Evolutionary conservation across 2,888 invertebrate genomes (phyloP).

Genomic region (Diplazon laetatorius): DNA sequence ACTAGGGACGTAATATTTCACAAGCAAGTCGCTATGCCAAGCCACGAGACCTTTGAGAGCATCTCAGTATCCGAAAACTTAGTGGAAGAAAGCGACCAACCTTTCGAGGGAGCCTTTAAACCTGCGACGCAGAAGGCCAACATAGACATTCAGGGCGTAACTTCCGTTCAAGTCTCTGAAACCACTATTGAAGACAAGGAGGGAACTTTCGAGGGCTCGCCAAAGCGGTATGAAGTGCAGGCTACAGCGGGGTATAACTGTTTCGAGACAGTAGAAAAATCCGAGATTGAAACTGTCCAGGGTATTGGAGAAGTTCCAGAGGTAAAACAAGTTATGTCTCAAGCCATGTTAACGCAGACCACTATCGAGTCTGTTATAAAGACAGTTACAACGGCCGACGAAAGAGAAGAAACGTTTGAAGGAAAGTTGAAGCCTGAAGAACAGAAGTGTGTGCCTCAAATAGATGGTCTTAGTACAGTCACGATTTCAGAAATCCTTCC

Average conservation of each 20-base stretch:
- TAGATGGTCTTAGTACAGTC: slow-evolving; percentile 73
- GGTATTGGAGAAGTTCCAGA: slow-evolving; percentile 71
- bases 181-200: slow-evolving; percentile 80
- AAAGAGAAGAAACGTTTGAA: slow-evolving; percentile 79
- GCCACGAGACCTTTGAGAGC: slow-evolving; percentile 84
- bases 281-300: slow-evolving; percentile 73
- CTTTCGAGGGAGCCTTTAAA: slow-evolving; percentile 79
- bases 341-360: slow-evolving; percentile 72
- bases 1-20: slow-evolving; percentile 69
- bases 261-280: slow-evolving; percentile 71
- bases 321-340: slow-evolving; percentile 69
- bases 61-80: slow-evolving; percentile 84
- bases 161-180: slow-evolving; percentile 79
- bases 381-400: slow-evolving; percentile 78
- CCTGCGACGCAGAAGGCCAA: slow-evolving; percentile 81
- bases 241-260: slow-evolving; percentile 69
- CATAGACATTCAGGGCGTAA: slow-evolving; percentile 81
- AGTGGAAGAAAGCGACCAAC: slow-evolving; percentile 81
- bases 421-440: slow-evolving; percentile 71
- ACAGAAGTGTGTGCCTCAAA: slow-evolving; percentile 72
- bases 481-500: slow-evolving; percentile 74
- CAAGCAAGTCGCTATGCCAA: slow-evolving; percentile 81
- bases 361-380: slow-evolving; percentile 71
- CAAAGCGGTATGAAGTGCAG: slow-evolving; percentile 55
- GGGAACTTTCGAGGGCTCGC: slow-evolving; percentile 69